A percentile compares a stretch with the other conserved stretches of the same genome.
These are phyloP conservation scores for Apaloderma vittatum DNA, from an alignment of 2,113 vertebrate genomes.

Conservation along the genomic window DNA sequence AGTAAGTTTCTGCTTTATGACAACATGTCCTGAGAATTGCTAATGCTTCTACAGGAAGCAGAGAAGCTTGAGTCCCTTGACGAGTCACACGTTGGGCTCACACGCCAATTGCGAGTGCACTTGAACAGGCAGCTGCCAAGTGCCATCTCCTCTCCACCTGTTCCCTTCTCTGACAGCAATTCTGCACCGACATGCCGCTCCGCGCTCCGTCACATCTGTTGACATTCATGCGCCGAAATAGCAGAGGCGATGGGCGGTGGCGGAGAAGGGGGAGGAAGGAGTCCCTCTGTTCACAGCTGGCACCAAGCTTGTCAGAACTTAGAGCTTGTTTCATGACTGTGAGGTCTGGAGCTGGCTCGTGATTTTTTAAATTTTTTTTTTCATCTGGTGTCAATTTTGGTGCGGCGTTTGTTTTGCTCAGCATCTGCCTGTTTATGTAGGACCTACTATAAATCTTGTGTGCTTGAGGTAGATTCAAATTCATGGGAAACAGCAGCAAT, in stretches of 20 bases:
- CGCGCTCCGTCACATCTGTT: neutral
- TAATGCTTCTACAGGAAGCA: neutral
- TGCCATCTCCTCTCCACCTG: neutral
- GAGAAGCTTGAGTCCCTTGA: neutral
- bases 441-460: neutral
- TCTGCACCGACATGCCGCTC: neutral
- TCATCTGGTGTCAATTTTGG: neutral
- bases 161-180: neutral
- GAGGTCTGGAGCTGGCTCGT: neutral
- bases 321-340: neutral
- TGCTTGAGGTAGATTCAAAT: rapidly evolving
- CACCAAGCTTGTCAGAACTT: neutral
- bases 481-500: neutral
- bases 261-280: neutral
- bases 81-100: rapidly evolving
- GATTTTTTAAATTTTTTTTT: neutral
- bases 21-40: neutral
- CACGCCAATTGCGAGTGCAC: neutral
- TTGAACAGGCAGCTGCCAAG: neutral
- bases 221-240: neutral
- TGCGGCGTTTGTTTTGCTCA: neutral
- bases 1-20: neutral
- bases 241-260: rapidly evolving
- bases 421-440: neutral
- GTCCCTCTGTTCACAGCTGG: neutral